Percentiles rank a stretch among this genome's conserved stretches.
Evolutionary conservation across 2,888 invertebrate genomes (phyloP).

Genomic region (Bibio marci): DNA sequence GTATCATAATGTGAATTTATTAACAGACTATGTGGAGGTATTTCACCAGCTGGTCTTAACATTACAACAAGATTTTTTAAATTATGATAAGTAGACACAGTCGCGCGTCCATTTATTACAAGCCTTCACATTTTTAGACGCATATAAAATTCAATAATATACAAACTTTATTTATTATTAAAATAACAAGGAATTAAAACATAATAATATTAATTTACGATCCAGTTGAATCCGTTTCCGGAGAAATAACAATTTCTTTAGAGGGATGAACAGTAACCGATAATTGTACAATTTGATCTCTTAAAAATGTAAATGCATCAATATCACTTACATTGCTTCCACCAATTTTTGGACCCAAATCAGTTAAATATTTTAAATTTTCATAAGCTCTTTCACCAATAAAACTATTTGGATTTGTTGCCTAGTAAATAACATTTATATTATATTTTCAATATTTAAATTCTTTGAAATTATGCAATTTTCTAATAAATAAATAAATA

Average conservation of each 20-base stretch:
- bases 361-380: constrained; percentile 41
- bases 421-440: constrained; percentile 1
- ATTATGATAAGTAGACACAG: constrained; percentile 17
- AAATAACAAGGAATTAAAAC: no score
- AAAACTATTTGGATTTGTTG: constrained; percentile 34
- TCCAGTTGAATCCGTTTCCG: background rate
- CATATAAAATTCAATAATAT: no score
- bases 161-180: no score
- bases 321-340: constrained; percentile 59
- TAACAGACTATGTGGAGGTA: constrained; percentile 29
- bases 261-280: background rate
- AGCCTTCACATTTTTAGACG: no score
- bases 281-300: background rate
- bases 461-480: no score
- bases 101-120: background rate
- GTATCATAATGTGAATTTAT: constrained; percentile 91
- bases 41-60: constrained; percentile 19
- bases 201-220: background rate
- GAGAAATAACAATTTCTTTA: background rate
- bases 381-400: constrained; percentile 49
- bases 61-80: constrained; percentile 26
- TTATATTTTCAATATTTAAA: no score
- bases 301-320: constrained; percentile 33
- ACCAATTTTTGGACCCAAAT: constrained; percentile 49
- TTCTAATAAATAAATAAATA: no score